Percentiles rank a stretch among this genome's conserved stretches.
Conservation (phyloP, 1,140 invertebrate species). For the Drosophila repletoides region DNA sequence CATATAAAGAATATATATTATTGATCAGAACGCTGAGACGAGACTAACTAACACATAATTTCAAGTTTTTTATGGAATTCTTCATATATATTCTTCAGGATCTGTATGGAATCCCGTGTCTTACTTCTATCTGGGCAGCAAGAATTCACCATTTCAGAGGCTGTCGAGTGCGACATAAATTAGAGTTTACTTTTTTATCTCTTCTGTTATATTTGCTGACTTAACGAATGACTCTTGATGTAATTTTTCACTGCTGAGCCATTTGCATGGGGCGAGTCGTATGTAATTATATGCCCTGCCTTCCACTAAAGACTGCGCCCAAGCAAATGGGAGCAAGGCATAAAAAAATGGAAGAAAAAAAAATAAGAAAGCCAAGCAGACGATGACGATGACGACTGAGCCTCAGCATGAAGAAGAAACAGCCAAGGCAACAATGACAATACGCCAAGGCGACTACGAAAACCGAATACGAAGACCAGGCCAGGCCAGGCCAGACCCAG, state of each 20-base stretch:
- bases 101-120: too few relatives aligned
- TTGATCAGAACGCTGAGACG: too few relatives aligned
- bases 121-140: neutral
- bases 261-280: constrained; percentile 18
- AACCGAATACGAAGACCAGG: constrained; percentile 5
- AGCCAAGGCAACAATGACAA: constrained; percentile 45
- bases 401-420: constrained; percentile 10
- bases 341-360: constrained; percentile 28
- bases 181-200: neutral
- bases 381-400: constrained; percentile 34
- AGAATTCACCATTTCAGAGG: constrained; percentile 9
- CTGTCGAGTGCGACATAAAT: constrained; percentile 26
- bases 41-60: too few relatives aligned
- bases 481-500: constrained; percentile 1
- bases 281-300: constrained; percentile 64
- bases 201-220: constrained; percentile 19
- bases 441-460: constrained; percentile 32
- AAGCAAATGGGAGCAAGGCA: constrained; percentile 65
- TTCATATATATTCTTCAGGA: too few relatives aligned
- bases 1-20: too few relatives aligned
- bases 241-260: constrained; percentile 58
- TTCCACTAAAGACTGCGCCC: constrained; percentile 58
- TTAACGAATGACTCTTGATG: constrained; percentile 33
- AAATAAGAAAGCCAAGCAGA: constrained; percentile 42
- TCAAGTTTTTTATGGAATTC: too few relatives aligned